Evolutionary conservation across 2,797 vertebrate genomes (phyloP), one percentile per base, ranked within the genome.

Genomic region (Philypnodon macrostomus): DNA sequence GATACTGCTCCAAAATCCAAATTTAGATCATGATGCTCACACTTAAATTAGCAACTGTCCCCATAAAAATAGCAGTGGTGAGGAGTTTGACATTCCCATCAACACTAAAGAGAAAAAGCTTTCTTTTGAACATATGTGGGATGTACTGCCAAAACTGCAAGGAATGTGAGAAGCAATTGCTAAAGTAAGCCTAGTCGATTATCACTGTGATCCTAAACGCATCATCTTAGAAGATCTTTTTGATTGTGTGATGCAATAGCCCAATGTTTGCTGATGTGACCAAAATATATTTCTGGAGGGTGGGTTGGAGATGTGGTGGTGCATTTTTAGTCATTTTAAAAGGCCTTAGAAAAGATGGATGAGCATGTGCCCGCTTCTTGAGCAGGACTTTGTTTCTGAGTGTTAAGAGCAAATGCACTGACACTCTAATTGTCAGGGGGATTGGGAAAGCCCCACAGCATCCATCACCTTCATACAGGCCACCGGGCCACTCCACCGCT

Each of bases 261-360:
- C 57, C 37, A 39, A 21, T 57, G 48, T 60, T 63, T 61, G 53
- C 14, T 50, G 48, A 30, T 65, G 71, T 74, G 64, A 80, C 62
- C 35, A 38, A 47, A 66, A 75, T 73, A 48, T 2, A 13, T 32
- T 48, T 54, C 57, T 54, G 14, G 26, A 29, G 66, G 18, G 54
- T 24, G 12, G 9, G n/a, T n/a, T n/a, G n/a, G n/a, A n/a, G n/a
- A 17, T 9, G 5, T 35, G 35, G 10, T 1, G 46, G 26, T 47
- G 44, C 27, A 55, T 61, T 72, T 67, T 68, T 17, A 46, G 60
- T 41, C 51, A 49, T 63, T 70, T 73, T 48, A 77, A 76, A 51
- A 56, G 53, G 58, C 57, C 54, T 69, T n/a, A 45, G 59, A 69
- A 33, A 71, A 80, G 74, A 83, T 52, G 66, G 70, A 81, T 78